Percentiles rank a stretch among this genome's conserved stretches.
Conservation (phyloP, 2,113 vertebrate genomes). For the Plestiodon gilberti region DNA sequence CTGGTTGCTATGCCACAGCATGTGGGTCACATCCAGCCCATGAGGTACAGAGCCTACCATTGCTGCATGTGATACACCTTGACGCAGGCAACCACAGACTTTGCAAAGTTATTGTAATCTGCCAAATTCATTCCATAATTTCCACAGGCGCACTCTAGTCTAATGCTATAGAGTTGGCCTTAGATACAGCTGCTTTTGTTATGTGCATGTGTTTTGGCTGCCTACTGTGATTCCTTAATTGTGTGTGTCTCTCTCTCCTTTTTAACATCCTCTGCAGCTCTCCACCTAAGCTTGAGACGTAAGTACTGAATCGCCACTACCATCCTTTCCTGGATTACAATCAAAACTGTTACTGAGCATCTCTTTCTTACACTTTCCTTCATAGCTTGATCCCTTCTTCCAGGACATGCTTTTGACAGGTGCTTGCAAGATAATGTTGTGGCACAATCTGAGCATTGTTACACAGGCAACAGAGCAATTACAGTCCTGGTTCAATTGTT, state of each 20-base stretch:
- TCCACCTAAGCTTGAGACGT: constrained; percentile 20
- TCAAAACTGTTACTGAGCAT: neutral
- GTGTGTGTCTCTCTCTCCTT: neutral
- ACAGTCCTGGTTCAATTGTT: neutral
- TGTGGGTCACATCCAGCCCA: neutral
- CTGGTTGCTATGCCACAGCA: neutral
- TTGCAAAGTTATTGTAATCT: neutral
- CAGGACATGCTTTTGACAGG: neutral
- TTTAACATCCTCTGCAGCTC: neutral
- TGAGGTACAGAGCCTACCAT: neutral
- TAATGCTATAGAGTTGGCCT: neutral
- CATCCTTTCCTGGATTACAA: neutral
- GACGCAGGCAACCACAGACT: neutral
- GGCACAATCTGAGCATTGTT: neutral
- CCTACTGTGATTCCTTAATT: neutral
- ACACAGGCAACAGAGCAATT: neutral
- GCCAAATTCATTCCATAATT: neutral
- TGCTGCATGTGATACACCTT: neutral
- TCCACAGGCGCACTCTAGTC: neutral
- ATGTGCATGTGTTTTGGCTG: neutral
- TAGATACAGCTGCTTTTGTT: neutral
- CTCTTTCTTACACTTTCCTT: neutral
- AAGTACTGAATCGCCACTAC: neutral
- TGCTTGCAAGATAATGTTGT: neutral
- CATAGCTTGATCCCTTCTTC: neutral